Conservation (phyloP, 2,113 vertebrate genomes). For the Manacus vitellinus region DNA sequence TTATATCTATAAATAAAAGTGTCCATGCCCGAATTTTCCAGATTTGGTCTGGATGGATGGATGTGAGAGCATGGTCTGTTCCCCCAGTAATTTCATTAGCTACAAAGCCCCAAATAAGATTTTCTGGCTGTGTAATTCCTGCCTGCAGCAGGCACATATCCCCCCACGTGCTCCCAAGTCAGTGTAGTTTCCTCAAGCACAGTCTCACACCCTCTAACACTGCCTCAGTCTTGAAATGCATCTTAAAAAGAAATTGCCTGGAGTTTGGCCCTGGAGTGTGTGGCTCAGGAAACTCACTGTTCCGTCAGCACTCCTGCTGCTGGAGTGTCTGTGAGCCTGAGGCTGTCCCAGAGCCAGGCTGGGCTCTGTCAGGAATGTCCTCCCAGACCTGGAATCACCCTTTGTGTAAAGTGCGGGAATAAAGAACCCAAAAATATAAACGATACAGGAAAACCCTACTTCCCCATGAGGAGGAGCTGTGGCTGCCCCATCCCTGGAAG, state of each 20-base stretch:
- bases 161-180: background rate
- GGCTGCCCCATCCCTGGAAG: background rate
- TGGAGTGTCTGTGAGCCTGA: background rate
- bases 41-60: background rate
- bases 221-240: background rate
- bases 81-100: background rate
- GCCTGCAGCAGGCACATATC: background rate
- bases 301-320: background rate
- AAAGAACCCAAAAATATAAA: background rate
- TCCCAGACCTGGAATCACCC: background rate
- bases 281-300: background rate
- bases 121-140: background rate
- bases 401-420: background rate
- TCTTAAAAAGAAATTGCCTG: background rate
- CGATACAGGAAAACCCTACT: accelerated
- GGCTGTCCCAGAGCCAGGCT: too few species aligned
- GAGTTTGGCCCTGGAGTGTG: background rate
- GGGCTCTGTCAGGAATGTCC: background rate
- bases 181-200: background rate
- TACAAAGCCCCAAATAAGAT: accelerated
- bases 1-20: background rate
- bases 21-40: background rate
- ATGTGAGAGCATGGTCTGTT: background rate
- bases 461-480: background rate
- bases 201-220: background rate